These are phyloP conservation scores for Neodontobutis hainanensis DNA, from an alignment of 2,113 vertebrate species.

Conservation along the genomic window DNA sequence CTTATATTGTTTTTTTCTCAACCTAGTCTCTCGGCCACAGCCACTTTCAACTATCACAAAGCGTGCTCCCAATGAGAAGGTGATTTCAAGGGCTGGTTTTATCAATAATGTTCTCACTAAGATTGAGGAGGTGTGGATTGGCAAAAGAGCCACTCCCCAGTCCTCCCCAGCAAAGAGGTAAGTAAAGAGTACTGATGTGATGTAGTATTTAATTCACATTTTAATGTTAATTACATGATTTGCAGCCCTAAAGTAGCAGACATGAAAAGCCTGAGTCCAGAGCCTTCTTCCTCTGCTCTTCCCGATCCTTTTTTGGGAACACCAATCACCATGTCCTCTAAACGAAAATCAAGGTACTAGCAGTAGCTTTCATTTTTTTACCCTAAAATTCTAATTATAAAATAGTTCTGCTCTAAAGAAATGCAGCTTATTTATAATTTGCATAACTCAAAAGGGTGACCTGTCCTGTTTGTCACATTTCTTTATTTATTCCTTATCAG, in stretches of 20 bases:
- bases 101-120: conserved; percentile 88
- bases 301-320: conserved; percentile 88
- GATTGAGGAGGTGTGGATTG: conserved; percentile 89
- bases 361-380: too few species aligned
- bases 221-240: background rate
- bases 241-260: conserved; percentile 71
- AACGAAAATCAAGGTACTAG: conserved; percentile 85
- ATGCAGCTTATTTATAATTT: too few species aligned
- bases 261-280: conserved; percentile 39
- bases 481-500: conserved; percentile 61
- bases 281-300: conserved; percentile 48
- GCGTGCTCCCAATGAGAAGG: conserved; percentile 77
- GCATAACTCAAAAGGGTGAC: too few species aligned
- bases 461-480: background rate
- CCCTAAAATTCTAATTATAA: too few species aligned
- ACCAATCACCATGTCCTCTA: conserved; percentile 82
- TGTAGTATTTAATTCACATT: background rate
- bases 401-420: too few species aligned
- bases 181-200: background rate
- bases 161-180: conserved; percentile 78
- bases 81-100: conserved; percentile 88
- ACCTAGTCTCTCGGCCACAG: conserved; percentile 86
- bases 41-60: conserved; percentile 89
- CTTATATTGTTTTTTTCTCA: background rate
- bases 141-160: conserved; percentile 68